phyloP scores from a whole-genome alignment of 2,888 invertebrate genomes.

The Parascotia fuliginaria region DNA sequence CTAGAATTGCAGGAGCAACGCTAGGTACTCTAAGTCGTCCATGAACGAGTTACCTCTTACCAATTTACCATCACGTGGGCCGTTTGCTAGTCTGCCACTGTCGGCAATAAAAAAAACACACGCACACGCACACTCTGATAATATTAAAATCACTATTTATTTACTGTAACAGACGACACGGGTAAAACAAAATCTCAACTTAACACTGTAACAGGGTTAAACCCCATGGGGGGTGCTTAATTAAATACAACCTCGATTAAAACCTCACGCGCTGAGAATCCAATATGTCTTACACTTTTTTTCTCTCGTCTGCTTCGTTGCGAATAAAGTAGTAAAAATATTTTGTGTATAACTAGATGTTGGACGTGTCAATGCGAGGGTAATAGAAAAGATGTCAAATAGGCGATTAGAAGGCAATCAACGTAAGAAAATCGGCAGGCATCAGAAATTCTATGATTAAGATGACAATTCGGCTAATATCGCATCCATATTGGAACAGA shows the following conservation, averaged over 20 bases:
- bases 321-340: slow-evolving; percentile 21
- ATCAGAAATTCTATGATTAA: no score
- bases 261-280: slow-evolving; percentile 69
- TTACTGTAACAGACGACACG: slow-evolving; percentile 22
- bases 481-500: no score
- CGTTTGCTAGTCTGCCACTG: no score
- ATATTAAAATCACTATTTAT: slow-evolving; percentile 35
- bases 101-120: background rate
- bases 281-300: slow-evolving; percentile 65
- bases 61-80: no score
- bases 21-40: no score
- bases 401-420: no score
- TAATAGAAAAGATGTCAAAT: no score
- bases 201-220: slow-evolving; percentile 49
- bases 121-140: background rate
- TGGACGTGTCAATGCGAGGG: no score
- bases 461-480: no score
- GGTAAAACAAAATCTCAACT: slow-evolving; percentile 53
- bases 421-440: no score
- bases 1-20: no score
- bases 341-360: background rate
- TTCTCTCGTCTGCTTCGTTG: slow-evolving; percentile 46
- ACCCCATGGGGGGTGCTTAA: slow-evolving; percentile 71
- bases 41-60: no score
- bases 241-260: slow-evolving; percentile 77